These are phyloP conservation scores for Serilophus lunatus DNA, from an alignment of 2,113 vertebrate species.

Conservation along the genomic window DNA sequence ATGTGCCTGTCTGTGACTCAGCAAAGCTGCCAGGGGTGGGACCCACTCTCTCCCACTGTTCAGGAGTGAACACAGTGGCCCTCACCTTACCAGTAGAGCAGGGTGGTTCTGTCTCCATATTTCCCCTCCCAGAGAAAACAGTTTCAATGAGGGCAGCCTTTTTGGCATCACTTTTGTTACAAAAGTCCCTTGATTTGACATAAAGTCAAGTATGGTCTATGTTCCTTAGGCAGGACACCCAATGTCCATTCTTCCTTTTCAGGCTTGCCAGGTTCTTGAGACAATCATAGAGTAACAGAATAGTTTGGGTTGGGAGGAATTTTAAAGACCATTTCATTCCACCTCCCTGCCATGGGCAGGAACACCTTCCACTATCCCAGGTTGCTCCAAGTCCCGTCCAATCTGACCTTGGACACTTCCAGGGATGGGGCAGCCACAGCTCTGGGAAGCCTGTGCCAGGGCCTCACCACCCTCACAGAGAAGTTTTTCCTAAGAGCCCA, in stretches of 20 bases:
- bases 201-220: neutral
- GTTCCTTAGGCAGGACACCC: neutral
- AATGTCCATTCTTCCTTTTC: neutral
- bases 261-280: neutral
- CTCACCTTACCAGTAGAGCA: neutral
- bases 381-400: fast-evolving
- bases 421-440: neutral
- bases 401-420: neutral
- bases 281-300: neutral
- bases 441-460: neutral
- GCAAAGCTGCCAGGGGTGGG: neutral
- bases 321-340: fast-evolving
- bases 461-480: fast-evolving
- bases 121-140: neutral
- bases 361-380: neutral
- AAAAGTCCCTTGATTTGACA: neutral
- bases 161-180: neutral
- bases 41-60: neutral
- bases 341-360: neutral
- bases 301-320: neutral
- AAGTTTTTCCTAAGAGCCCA: neutral
- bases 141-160: neutral
- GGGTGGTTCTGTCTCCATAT: neutral
- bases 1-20: neutral
- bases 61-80: neutral